Conservation (phyloP, 2,888 invertebrate species). For the Scaptodrosophila latifasciaeformis region DNA sequence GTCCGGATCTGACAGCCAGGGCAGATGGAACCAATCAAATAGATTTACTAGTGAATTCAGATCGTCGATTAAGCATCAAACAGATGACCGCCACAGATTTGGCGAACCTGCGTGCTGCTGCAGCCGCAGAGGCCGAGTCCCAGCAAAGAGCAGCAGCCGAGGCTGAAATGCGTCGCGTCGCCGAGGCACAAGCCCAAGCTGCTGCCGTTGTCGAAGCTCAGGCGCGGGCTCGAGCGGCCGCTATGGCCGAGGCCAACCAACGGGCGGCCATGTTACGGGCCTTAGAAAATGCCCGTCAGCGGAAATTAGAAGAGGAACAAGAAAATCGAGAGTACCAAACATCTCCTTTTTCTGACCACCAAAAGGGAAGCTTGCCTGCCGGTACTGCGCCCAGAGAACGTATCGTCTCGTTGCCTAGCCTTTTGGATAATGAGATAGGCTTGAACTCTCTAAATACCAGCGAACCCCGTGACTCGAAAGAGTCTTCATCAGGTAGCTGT, state of each 20-base stretch:
- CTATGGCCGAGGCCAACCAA: slow-evolving; percentile 27
- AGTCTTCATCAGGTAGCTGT: slow-evolving; percentile 32
- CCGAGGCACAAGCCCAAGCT: background rate
- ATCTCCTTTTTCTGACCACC: too few relatives aligned
- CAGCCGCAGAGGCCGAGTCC: slow-evolving; percentile 62
- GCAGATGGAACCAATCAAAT: slow-evolving; percentile 33
- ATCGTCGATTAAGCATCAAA: slow-evolving; percentile 71
- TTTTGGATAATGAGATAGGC: slow-evolving; percentile 56
- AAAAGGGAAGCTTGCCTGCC: slow-evolving; percentile 25
- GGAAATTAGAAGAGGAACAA: slow-evolving; percentile 13
- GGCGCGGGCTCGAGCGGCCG: slow-evolving; percentile 21
- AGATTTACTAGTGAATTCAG: slow-evolving; percentile 50
- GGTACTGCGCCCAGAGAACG: slow-evolving; percentile 47
- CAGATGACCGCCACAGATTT: slow-evolving; percentile 72
- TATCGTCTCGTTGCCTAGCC: slow-evolving; percentile 48
- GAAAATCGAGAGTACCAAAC: background rate
- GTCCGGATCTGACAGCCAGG: slow-evolving; percentile 61
- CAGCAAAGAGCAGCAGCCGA: slow-evolving; percentile 42
- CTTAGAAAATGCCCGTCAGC: slow-evolving; percentile 36
- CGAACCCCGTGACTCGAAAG: slow-evolving; percentile 12
- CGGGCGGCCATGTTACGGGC: background rate
- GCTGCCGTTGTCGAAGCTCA: slow-evolving; percentile 8
- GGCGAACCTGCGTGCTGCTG: slow-evolving; percentile 53
- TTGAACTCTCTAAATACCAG: slow-evolving; percentile 40
- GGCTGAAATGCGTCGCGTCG: slow-evolving; percentile 17